Evolutionary conservation across 2,113 vertebrate genomes (phyloP), one percentile per base, ranked within the genome.

Genomic region (Ictidomys tridecemlineatus): DNA sequence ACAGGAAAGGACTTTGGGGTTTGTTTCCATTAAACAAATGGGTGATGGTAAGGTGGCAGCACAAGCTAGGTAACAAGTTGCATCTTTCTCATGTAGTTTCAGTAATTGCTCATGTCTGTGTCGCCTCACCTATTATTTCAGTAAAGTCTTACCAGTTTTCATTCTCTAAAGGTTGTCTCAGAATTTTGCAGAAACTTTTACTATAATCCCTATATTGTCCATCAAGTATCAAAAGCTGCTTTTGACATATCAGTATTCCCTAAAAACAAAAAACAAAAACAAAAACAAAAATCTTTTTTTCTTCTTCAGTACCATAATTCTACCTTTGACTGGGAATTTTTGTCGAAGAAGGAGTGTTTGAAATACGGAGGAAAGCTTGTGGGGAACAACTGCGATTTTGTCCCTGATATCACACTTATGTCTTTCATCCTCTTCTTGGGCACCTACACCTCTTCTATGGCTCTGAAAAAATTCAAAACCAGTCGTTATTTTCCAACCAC

Each of bases 381-480:
- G 95, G 99, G 99, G 48, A 99, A 99, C 89, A 98, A 98, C 97
- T 99, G 99, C 5, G 70, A 97, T 4, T 99, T 98, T 4, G 99
- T 99, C 89, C 99, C 99, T 2, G 99, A 99, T 98, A 99, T 99
- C 98, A 98, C 99, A 48, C 99, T 99, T 95, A 99, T 99, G 99
- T 99, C 99, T 88, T 99, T 99, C 95, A 99, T 99, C 98, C 99
- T 99, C 78, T 99, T 99, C 98, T 98, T 99, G n/a, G 99, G 99
- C 95, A 99, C 99, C 13, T 99, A 99, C 97, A 99, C 99, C 82
- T 99, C 99, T 97, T 99, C 99, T 84, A 99, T 99, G 99, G 98
- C 99, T 98, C 98, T 99, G 98, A 99, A 99, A 98, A 99, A 99
- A 97, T 99, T 99, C 98, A 99, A 99, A 99, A 99, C 98, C 91